Evolutionary conservation across 2,888 invertebrate genomes (phyloP), one percentile per base, ranked within the genome.

Genomic region (Drosophila meridionalis): DNA sequence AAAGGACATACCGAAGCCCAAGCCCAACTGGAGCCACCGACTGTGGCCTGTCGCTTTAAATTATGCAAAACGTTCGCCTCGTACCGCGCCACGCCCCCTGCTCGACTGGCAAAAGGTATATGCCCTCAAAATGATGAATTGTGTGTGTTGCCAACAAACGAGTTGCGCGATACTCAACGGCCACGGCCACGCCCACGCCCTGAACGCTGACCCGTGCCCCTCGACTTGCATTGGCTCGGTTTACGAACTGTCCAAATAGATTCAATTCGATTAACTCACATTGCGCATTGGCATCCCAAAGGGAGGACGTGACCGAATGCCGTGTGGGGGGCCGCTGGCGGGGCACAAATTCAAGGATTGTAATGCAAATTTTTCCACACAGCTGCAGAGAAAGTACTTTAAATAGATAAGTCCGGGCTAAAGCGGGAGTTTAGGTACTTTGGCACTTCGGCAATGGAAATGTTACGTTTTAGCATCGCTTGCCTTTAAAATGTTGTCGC

Each of bases 111-210:
- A 73, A 67, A 88, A 89, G 88, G 52, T 52, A 34, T 80, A 77
- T 73, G 66, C 60, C 64, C 83, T 32, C 50, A 65, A 73, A 90
- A 90, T 90, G 90, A 90, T 87, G 84, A 89, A 87, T 87, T 79
- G 86, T 86, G 61, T 73, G 82, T 86, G 59, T 69, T 59, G 56
- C 42, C 73, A 70, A 67, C 73, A 70, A 74, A 76, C 67, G 77
- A 74, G 77, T 77, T 74, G 42, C 30, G 59, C 58, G 38, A 32
- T 30, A 30, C 26, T 30, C n/a, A 8, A 2, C 14, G 20, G 45
- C 34, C 58, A 34, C 26, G 43, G 45, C 34, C 58, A 34, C 26
- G 43, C 20, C 42, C 57, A 43, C 1, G n/a, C 40, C 40, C 34
- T 14, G 9, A 20, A 20, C 28, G 1, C 12, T 20, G 20, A 66